These are phyloP conservation scores for Triplophysa yarkandensis DNA, from an alignment of 2,797 vertebrate species.

Conservation along the genomic window DNA sequence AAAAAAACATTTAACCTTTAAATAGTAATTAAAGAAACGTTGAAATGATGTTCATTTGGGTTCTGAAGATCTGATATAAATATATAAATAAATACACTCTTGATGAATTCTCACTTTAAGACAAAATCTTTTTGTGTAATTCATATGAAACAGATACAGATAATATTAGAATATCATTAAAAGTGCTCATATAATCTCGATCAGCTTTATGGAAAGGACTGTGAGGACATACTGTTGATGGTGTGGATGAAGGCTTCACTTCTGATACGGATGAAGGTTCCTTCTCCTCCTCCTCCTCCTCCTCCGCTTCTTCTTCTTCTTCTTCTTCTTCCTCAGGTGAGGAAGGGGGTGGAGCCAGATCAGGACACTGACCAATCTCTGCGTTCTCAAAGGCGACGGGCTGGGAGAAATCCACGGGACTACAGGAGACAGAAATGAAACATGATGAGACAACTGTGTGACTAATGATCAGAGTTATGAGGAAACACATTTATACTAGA, in stretches of 20 bases:
- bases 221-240: slow-evolving; percentile 51
- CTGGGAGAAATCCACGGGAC: slow-evolving; percentile 92
- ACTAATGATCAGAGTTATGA: slow-evolving; percentile 73
- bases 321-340: slow-evolving; percentile 61
- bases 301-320: slow-evolving; percentile 40
- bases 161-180: too few species aligned
- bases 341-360: slow-evolving; percentile 69
- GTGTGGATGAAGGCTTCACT: slow-evolving; percentile 44
- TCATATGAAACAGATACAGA: too few species aligned
- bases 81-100: too few species aligned
- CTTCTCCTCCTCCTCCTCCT: slow-evolving; percentile 29
- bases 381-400: slow-evolving; percentile 91
- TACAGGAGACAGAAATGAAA: slow-evolving; percentile 62
- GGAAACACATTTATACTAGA: slow-evolving; percentile 60
- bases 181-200: too few species aligned
- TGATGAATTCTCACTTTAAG: too few species aligned
- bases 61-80: too few species aligned
- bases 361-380: slow-evolving; percentile 88
- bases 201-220: too few species aligned
- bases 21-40: too few species aligned
- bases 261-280: slow-evolving; percentile 18
- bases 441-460: slow-evolving; percentile 53
- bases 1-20: too few species aligned
- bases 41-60: too few species aligned
- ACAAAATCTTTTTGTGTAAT: too few species aligned